phyloP scores from a whole-genome alignment of 2,888 invertebrate genomes.

The Ormia ochracea region DNA sequence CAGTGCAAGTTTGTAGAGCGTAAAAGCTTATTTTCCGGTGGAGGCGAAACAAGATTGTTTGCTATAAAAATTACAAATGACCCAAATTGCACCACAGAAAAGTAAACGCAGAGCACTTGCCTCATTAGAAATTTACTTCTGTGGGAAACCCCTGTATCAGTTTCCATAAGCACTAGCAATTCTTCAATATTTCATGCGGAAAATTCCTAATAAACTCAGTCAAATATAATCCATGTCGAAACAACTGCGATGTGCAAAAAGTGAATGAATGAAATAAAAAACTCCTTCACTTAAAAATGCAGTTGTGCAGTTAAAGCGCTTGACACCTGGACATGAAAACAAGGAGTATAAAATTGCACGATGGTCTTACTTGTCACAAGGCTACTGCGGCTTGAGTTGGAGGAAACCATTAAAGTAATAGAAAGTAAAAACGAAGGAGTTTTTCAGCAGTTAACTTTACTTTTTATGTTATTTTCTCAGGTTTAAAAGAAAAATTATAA shows the following conservation, averaged over 20 bases:
- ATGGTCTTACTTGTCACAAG: constrained; percentile 20
- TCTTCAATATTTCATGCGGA: constrained; percentile 55
- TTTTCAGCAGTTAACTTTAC: background rate
- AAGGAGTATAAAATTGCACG: constrained; percentile 3
- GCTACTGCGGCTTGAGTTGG: background rate
- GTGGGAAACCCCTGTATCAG: background rate
- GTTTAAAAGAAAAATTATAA: constrained; percentile 35
- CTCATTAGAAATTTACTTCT: background rate
- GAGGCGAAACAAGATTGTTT: too few relatives aligned
- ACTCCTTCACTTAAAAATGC: constrained; percentile 52
- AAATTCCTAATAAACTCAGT: constrained; percentile 53
- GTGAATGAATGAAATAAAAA: constrained; percentile 2
- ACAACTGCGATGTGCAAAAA: constrained; percentile 33
- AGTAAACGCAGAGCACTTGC: background rate
- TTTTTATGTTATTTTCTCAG: constrained; percentile 42
- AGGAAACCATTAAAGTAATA: constrained; percentile 8
- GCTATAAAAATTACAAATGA: too few relatives aligned
- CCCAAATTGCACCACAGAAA: background rate
- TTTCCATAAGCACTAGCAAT: constrained; percentile 35
- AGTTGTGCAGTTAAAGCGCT: constrained; percentile 56
- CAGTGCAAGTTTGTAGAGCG: too few relatives aligned
- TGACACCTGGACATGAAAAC: constrained; percentile 58
- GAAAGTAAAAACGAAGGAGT: constrained; percentile 15
- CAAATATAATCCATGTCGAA: constrained; percentile 39
- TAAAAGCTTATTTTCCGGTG: too few relatives aligned